A percentile compares a stretch with the other conserved stretches of the same genome.
Conservation (phyloP, 2,113 vertebrate genomes). For the Cheirogaleus medius region DNA sequence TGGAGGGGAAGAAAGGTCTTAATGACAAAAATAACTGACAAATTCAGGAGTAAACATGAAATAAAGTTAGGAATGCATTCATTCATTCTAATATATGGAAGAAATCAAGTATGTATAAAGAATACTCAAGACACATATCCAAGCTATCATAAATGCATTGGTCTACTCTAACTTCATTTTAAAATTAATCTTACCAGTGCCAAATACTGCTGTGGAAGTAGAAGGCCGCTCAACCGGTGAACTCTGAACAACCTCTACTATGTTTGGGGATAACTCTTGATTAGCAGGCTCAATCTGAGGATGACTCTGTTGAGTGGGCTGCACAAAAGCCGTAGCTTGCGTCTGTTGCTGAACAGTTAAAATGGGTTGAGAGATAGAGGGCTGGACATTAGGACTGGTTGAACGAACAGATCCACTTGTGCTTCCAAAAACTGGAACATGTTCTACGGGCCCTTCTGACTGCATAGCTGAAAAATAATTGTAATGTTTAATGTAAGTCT, state of each 20-base stretch:
- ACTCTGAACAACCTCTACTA: slow-evolving; percentile 93
- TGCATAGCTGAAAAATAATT: slow-evolving; percentile 89
- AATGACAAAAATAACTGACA: background rate
- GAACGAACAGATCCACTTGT: slow-evolving; percentile 97
- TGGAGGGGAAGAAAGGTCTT: background rate
- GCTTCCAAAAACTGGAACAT: slow-evolving; percentile 95
- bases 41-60: background rate
- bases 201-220: slow-evolving; percentile 93
- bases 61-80: background rate
- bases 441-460: slow-evolving; percentile 94
- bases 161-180: background rate
- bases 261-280: slow-evolving; percentile 89
- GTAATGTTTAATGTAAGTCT: background rate
- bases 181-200: slow-evolving; percentile 88
- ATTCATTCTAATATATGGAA: background rate
- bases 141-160: background rate
- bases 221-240: slow-evolving; percentile 94
- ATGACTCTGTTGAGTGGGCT: slow-evolving; percentile 96
- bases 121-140: background rate
- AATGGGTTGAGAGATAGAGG: slow-evolving; percentile 90
- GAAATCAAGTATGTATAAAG: background rate
- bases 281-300: slow-evolving; percentile 90
- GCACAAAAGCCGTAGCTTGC: slow-evolving; percentile 97
- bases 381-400: slow-evolving; percentile 96
- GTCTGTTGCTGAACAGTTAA: slow-evolving; percentile 93